Evolutionary conservation across 2,888 invertebrate species (phyloP).

Genomic region (Nephrotoma guestfalica): DNA sequence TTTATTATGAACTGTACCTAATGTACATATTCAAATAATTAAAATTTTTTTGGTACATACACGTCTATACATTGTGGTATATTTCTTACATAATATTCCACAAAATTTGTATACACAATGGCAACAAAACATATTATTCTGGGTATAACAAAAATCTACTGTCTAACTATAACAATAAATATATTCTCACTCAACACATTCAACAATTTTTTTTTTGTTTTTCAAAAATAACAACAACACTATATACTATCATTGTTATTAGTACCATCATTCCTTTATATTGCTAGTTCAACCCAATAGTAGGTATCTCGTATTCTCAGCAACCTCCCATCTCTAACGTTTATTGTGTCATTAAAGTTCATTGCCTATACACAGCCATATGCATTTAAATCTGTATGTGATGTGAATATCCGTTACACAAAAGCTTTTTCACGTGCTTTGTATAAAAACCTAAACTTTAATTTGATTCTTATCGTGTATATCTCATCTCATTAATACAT

Average conservation of each 20-base stretch:
- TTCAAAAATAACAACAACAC: not conserved
- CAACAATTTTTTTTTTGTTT: not conserved
- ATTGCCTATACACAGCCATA: not conserved
- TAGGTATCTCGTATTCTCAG: not conserved
- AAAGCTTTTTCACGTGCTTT: not conserved
- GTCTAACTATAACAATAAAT: not conserved
- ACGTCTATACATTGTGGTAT: not conserved
- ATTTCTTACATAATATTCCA: not conserved
- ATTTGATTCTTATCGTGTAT: not conserved
- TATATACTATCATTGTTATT: not conserved
- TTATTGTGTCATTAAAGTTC: not conserved
- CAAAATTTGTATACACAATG: not conserved
- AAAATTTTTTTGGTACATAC: not conserved
- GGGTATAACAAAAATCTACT: not conserved
- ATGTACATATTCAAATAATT: not conserved
- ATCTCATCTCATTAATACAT: not conserved
- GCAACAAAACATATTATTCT: not conserved
- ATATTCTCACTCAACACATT: not conserved
- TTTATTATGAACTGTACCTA: not conserved
- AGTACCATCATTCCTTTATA: not conserved
- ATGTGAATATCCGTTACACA: not conserved
- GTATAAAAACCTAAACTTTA: not conserved
- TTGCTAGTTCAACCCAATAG: not conserved
- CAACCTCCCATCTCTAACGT: not conserved
- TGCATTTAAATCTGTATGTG: not conserved